Evolutionary conservation across 2,888 invertebrate species (phyloP).

Genomic region (Pristionchus entomophagus): DNA sequence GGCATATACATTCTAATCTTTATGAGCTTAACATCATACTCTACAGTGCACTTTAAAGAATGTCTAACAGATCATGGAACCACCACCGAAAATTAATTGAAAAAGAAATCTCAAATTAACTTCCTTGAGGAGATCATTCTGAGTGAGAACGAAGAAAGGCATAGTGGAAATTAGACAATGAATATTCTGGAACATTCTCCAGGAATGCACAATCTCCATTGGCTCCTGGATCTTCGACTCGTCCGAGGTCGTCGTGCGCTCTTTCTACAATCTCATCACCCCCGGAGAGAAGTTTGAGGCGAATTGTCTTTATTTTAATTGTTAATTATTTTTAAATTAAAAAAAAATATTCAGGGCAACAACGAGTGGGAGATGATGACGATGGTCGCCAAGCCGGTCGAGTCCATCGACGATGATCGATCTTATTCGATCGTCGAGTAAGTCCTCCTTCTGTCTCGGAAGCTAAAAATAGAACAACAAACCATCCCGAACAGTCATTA

Average conservation of each 20-base stretch:
- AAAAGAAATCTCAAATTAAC: too few species aligned
- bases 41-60: neutral
- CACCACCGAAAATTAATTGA: too few species aligned
- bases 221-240: slow-evolving; percentile 62
- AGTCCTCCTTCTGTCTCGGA: slow-evolving; percentile 53
- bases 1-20: neutral
- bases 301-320: too few species aligned
- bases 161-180: too few species aligned
- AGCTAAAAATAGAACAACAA: too few species aligned
- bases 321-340: neutral
- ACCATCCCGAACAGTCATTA: too few species aligned
- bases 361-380: slow-evolving; percentile 62
- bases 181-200: too few species aligned
- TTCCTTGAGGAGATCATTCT: too few species aligned
- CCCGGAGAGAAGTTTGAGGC: slow-evolving; percentile 34
- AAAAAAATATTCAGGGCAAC: slow-evolving; percentile 55
- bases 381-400: slow-evolving; percentile 43
- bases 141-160: too few species aligned
- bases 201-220: slow-evolving; percentile 40
- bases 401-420: neutral
- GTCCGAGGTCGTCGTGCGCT: slow-evolving; percentile 50
- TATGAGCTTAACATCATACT: too few species aligned
- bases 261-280: slow-evolving; percentile 42
- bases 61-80: too few species aligned
- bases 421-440: slow-evolving; percentile 8